A percentile compares a stretch with the other conserved stretches of the same genome.
phyloP scores from a whole-genome alignment of 2,888 invertebrate species.

The Dromius quadrimaculatus region DNA sequence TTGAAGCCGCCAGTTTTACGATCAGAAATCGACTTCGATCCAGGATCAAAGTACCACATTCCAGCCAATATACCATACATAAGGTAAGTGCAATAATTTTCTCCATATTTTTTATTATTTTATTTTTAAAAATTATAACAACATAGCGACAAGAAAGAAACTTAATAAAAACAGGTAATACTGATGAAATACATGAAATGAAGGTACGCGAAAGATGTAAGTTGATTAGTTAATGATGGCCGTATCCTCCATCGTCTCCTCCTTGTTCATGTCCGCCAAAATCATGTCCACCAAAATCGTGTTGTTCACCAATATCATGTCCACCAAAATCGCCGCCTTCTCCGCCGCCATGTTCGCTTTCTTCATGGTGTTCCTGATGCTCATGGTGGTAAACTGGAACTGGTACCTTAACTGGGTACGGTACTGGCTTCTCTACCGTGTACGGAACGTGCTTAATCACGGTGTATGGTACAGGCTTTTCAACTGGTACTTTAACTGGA shows the following conservation, averaged over 20 bases:
- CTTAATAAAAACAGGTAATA: slow-evolving; percentile 55
- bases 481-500: slow-evolving; percentile 71
- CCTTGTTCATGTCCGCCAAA: slow-evolving; percentile 55
- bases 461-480: slow-evolving; percentile 75
- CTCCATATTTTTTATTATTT: slow-evolving; percentile 31
- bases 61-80: slow-evolving; percentile 92
- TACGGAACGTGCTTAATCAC: slow-evolving; percentile 65
- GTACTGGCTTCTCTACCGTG: slow-evolving; percentile 71
- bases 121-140: slow-evolving; percentile 49
- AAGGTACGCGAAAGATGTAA: slow-evolving; percentile 45
- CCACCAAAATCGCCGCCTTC: slow-evolving; percentile 52
- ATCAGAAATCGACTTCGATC: slow-evolving; percentile 90
- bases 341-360: slow-evolving; percentile 59
- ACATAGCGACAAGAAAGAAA: slow-evolving; percentile 53
- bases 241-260: slow-evolving; percentile 53
- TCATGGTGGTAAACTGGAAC: slow-evolving; percentile 70
- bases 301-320: slow-evolving; percentile 47
- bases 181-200: slow-evolving; percentile 54
- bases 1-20: slow-evolving; percentile 87
- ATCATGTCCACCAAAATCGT: slow-evolving; percentile 54
- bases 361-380: slow-evolving; percentile 60
- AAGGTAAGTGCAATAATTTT: slow-evolving; percentile 73
- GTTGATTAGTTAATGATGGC: slow-evolving; percentile 51
- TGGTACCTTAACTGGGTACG: slow-evolving; percentile 78
- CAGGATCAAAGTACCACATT: slow-evolving; percentile 93